Conservation (phyloP, 2,888 invertebrate species). For the Tiphia femorata region DNA sequence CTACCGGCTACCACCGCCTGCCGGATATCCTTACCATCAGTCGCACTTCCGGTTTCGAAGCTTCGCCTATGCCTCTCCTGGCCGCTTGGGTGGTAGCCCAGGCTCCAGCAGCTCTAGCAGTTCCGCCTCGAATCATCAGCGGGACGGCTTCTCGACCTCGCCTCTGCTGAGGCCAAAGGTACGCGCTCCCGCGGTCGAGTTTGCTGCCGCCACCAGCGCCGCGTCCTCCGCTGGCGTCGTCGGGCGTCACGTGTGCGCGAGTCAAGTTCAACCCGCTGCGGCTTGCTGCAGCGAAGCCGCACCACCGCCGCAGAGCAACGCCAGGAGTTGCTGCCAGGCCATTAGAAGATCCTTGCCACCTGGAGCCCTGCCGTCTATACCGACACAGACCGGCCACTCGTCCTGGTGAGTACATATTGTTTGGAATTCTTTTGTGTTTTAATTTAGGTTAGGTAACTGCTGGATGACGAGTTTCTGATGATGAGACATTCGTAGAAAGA, state of each 20-base stretch:
- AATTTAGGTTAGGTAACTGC: too few relatives aligned
- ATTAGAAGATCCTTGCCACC: constrained; percentile 74
- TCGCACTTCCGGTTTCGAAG: constrained; percentile 64
- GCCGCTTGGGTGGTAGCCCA: constrained; percentile 67
- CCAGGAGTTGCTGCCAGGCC: constrained; percentile 72
- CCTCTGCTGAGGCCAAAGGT: constrained; percentile 67
- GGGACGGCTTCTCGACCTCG: constrained; percentile 66
- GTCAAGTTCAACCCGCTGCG: too few relatives aligned
- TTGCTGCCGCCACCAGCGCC: constrained; percentile 60
- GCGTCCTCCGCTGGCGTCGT: constrained; percentile 42
- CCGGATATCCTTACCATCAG: constrained; percentile 57
- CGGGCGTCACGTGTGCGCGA: constrained; percentile 50
- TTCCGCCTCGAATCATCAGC: constrained; percentile 59
- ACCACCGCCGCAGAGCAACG: background rate
- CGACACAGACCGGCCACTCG: constrained; percentile 55
- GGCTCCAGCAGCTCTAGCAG: constrained; percentile 71
- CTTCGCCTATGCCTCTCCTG: constrained; percentile 65
- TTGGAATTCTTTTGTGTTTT: background rate
- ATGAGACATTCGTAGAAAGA: too few relatives aligned
- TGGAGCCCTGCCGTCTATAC: constrained; percentile 67
- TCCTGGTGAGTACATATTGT: constrained; percentile 60
- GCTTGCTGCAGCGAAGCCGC: constrained; percentile 52
- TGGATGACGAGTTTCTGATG: too few relatives aligned
- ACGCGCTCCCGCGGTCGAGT: constrained; percentile 64
- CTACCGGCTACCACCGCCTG: constrained; percentile 72